A percentile compares a stretch with the other conserved stretches of the same genome.
Evolutionary conservation across 2,113 vertebrate genomes (phyloP).

Genomic region (Crypturellus undulatus): DNA sequence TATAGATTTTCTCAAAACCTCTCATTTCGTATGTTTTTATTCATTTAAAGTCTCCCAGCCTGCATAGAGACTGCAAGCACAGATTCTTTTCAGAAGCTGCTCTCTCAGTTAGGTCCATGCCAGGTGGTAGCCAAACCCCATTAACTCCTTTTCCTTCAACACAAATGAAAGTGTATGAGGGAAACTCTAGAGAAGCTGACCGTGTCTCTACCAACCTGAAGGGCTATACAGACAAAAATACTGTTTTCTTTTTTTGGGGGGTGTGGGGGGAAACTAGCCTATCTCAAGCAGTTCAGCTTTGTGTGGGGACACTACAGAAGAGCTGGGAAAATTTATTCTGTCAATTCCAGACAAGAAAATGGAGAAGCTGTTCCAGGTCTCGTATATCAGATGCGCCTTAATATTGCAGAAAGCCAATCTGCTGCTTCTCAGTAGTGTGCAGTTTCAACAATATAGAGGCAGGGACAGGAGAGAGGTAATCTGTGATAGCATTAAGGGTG

Average conservation of each 20-base stretch:
- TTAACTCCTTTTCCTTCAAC: neutral
- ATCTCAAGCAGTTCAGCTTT: neutral
- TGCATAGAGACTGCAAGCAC: neutral
- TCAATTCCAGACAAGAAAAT: neutral
- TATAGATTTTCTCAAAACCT: slow-evolving; percentile 2
- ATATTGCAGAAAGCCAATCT: neutral
- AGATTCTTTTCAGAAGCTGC: neutral
- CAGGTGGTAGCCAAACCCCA: neutral
- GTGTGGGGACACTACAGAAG: neutral
- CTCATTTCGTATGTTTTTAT: slow-evolving; percentile 1
- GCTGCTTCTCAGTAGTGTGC: neutral
- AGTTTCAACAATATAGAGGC: neutral
- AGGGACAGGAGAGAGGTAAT: neutral
- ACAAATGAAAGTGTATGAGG: neutral
- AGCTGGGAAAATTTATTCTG: neutral
- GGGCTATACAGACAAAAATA: neutral
- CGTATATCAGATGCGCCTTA: neutral
- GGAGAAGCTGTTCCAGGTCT: neutral
- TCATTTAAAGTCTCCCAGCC: neutral
- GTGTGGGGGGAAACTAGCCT: neutral
- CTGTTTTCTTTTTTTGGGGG: neutral
- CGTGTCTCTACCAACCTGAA: neutral
- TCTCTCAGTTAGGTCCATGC: neutral
- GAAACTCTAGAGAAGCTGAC: neutral
- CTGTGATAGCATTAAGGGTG: neutral